A percentile compares a stretch with the other conserved stretches of the same genome.
Evolutionary conservation across 2,113 vertebrate species (phyloP).

Genomic region (Mandrillus leucophaeus): DNA sequence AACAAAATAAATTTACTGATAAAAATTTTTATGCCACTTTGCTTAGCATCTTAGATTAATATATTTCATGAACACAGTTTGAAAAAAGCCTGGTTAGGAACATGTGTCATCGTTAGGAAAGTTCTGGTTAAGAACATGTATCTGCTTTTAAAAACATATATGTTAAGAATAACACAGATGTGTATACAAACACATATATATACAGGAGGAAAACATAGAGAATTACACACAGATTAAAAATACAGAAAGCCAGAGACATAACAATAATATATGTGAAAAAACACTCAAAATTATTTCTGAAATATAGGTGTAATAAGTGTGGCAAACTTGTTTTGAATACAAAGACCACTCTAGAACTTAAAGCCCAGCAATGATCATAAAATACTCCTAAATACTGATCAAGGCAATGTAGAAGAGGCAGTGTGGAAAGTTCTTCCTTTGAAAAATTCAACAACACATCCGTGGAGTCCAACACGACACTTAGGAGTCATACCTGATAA

Average conservation of each 20-base stretch:
- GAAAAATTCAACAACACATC: background rate
- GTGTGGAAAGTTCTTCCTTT: background rate
- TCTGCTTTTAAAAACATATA: conserved; percentile 10
- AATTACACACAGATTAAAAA: background rate
- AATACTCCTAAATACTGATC: background rate
- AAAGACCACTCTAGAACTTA: background rate
- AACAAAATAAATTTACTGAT: background rate
- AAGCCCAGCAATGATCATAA: background rate
- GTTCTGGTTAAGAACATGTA: background rate
- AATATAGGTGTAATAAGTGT: background rate
- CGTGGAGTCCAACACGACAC: background rate
- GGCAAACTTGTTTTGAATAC: background rate
- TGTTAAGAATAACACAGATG: conserved; percentile 3
- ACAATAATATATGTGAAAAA: conserved; percentile 26
- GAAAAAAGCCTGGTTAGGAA: conserved; percentile 24
- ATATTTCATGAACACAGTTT: background rate
- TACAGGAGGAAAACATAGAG: conserved; percentile 20
- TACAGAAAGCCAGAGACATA: background rate
- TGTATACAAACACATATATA: background rate
- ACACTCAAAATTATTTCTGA: conserved; percentile 1
- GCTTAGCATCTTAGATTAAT: background rate
- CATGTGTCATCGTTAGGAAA: background rate
- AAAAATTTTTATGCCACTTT: background rate
- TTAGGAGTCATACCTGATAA: conserved; percentile 48
- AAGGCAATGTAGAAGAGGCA: background rate